Evolutionary conservation across 2,797 vertebrate genomes (phyloP), one percentile per base, ranked within the genome.

Genomic region (Distichodus sexfasciatus): DNA sequence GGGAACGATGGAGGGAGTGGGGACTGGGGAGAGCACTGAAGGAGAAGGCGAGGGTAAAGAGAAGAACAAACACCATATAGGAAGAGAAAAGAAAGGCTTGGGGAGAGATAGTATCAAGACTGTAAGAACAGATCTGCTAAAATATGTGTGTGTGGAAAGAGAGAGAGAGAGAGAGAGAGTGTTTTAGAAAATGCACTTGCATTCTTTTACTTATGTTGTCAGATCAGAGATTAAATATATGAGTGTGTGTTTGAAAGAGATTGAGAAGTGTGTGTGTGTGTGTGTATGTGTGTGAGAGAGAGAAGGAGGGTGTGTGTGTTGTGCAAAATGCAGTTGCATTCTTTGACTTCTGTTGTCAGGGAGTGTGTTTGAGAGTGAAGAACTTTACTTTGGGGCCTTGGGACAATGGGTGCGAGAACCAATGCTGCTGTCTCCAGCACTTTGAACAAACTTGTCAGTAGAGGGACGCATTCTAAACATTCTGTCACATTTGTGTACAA

Each of bases 401-500:
- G 89, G 75, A 97, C 94, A 96, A 96, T 94, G 83, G 89, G 62
- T 79, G 93, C 93, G 94, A 93, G 92, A 91, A 92, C 90, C 92
- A 90, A 93, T 88, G 88, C 91, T 92, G 92, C 91, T 88, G 91
- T 93, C 94, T 92, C 91, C 90, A 88, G 92, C 90, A 97, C 95
- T 96, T 96, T 95, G 93, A 97, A 95, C 92, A 93, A 41, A 93
- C 94, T 95, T 96, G 96, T 98, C 95, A 97, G 93, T 87, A 72
- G 74, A 92, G 89, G 89, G 60, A 63, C 23, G 91, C 93, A 91
- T 94, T 93, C 91, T 92, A 92, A 93, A 86, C 89, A 85, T 90
- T 94, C 94, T 96, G 95, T 96, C 95, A 95, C 95, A 93, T 96
- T 94, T 96, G 96, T 98, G 95, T 99, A 97, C 95, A 94, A 94